Evolutionary conservation across 35 echinoderm and acorn worm species (phyloP), one percentile per base, ranked within the genome.

Genomic region (Holothuria glaberrima): DNA sequence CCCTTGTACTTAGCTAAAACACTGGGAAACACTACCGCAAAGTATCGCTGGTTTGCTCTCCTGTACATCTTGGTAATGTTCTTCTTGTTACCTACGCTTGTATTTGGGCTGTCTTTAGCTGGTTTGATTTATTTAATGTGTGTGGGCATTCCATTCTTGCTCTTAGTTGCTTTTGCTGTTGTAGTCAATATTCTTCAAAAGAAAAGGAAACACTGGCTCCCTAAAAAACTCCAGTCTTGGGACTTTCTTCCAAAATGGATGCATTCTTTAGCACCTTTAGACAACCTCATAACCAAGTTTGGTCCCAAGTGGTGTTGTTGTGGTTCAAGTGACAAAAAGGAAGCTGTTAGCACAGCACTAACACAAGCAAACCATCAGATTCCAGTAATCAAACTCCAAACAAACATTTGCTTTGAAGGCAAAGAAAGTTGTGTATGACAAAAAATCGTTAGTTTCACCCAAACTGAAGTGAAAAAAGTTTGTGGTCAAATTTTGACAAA

Each of bases 41-140:
- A 96, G 30, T 92, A 96, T 70, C 87, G 94, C 6, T 96, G 94
- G 94, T 96, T 96, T 88, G 94, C 94, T 16, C 67, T 96, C 25
- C 38, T 90, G 45, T 96, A 96, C 61, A 57, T 96, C 18, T 35
- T 92, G 2, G 19, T 93, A 4, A 90, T 96, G 91, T 96, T 96
- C 64, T 89, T 96, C 68, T 14, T 96, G 0, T 44, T 96, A 35
- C 94, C 94, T 27, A 78, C 38, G 18, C 27, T 68, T 17, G 64
- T 93, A 6, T 89, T 93, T 38, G 92, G 92, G 5, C 87, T 93
- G 12, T 88, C 92, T 17, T 17, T 92, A 12, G 71, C 68, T 4
- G 68, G 90, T 28, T 13, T 61, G 44, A 25, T 33, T 62, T 87
- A 52, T 26, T 57, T 92, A 24, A 82, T 41, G 16, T 57, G 24